These are phyloP conservation scores for Piprites chloris DNA, from an alignment of 2,113 vertebrate genomes.

Conservation along the genomic window DNA sequence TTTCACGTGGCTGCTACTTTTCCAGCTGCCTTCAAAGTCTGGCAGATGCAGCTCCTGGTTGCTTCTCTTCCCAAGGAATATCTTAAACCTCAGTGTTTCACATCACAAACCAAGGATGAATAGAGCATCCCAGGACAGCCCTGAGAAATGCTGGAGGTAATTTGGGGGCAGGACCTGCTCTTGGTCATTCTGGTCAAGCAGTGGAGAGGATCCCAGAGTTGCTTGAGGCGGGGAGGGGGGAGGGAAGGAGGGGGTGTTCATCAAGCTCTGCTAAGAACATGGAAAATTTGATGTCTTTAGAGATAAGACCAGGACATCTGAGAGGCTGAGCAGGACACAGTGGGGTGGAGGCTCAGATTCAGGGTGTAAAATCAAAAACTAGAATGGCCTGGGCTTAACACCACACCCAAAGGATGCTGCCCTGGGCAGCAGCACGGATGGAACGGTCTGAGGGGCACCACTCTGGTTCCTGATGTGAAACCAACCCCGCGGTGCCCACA, in stretches of 20 bases:
- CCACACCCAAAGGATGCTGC: background rate
- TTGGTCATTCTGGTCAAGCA: background rate
- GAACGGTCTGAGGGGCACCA: accelerated
- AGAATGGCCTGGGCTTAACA: background rate
- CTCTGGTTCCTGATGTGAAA: background rate
- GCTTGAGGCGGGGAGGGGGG: no score
- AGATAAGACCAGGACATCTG: background rate
- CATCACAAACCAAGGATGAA: background rate
- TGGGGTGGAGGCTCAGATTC: background rate
- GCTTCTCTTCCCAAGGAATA: background rate
- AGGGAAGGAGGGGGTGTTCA: no score
- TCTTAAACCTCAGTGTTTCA: background rate
- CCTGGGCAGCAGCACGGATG: accelerated
- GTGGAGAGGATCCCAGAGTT: background rate
- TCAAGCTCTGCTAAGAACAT: background rate
- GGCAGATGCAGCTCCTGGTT: background rate
- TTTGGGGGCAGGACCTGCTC: no score
- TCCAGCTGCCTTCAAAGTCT: background rate
- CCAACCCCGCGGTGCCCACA: background rate
- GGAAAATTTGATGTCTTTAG: background rate
- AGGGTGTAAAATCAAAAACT: background rate
- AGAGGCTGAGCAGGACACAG: background rate
- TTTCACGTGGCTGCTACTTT: background rate
- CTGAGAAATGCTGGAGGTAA: background rate
- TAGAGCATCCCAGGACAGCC: no score